Percentiles rank a stretch among this genome's conserved stretches.
phyloP scores from a whole-genome alignment of 2,888 invertebrate genomes.

The Hartigia nigra region DNA sequence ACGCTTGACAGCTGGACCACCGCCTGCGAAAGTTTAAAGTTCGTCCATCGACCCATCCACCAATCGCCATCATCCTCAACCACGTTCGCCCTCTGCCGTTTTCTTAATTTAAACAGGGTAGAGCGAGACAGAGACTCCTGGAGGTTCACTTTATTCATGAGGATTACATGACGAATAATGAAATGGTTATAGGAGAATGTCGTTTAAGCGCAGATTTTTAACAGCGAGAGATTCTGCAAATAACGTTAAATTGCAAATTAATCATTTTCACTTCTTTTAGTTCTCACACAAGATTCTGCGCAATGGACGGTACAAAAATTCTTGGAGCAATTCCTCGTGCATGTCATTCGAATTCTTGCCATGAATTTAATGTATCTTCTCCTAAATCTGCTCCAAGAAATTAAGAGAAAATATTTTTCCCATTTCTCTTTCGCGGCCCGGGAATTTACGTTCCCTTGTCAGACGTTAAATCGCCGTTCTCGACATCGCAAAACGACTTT shows the following conservation, averaged over 20 bases:
- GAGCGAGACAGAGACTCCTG: neutral
- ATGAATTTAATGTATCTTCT: neutral
- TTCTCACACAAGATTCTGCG: neutral
- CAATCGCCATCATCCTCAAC: conserved; percentile 9
- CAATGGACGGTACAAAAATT: neutral
- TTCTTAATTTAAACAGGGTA: conserved; percentile 1
- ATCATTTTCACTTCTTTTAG: neutral
- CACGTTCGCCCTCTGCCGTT: neutral
- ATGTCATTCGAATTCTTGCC: neutral
- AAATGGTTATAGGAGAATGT: neutral
- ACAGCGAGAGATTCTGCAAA: neutral
- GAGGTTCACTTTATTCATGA: neutral
- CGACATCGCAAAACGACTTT: no score
- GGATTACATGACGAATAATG: conserved; percentile 8
- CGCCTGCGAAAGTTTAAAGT: neutral
- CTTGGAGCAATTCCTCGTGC: neutral
- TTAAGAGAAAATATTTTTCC: neutral
- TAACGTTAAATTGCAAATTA: neutral
- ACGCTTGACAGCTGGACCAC: conserved; percentile 32
- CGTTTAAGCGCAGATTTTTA: neutral
- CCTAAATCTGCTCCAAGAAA: neutral
- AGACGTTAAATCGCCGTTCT: no score
- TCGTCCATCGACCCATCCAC: conserved; percentile 17
- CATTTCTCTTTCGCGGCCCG: neutral
- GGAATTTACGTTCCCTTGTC: neutral